Conservation (phyloP, 2,888 invertebrate species). For the Clunio marinus region DNA sequence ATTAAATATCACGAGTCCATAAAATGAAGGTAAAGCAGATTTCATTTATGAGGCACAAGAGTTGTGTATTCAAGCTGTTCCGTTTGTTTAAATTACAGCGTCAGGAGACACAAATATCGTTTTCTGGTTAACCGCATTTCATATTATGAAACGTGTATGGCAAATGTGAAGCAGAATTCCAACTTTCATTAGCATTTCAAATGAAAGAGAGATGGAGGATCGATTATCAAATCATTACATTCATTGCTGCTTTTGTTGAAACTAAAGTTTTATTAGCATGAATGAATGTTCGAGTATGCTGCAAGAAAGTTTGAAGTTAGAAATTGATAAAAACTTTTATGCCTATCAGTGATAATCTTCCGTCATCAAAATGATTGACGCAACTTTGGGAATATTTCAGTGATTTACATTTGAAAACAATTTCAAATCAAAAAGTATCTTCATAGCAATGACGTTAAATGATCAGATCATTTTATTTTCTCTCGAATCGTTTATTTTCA, state of each 20-base stretch:
- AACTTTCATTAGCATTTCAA: neutral
- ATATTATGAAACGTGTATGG: constrained; percentile 5
- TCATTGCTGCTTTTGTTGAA: neutral
- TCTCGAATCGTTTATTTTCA: neutral
- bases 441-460: neutral
- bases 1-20: neutral
- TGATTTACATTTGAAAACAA: too few species aligned
- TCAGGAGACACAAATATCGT: neutral
- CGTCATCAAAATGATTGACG: too few species aligned
- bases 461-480: neutral
- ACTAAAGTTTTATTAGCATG: too few species aligned
- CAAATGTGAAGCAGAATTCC: neutral
- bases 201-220: neutral
- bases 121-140: neutral
- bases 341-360: too few species aligned
- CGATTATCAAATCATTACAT: constrained; percentile 13
- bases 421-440: too few species aligned
- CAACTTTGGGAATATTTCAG: too few species aligned
- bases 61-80: neutral
- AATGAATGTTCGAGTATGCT: too few species aligned
- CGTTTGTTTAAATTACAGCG: neutral
- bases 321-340: too few species aligned
- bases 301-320: too few species aligned
- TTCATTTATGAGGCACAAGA: neutral
- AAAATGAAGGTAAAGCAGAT: neutral